Evolutionary conservation across 2,888 invertebrate genomes (phyloP).

Genomic region (Megastigmus dorsalis): DNA sequence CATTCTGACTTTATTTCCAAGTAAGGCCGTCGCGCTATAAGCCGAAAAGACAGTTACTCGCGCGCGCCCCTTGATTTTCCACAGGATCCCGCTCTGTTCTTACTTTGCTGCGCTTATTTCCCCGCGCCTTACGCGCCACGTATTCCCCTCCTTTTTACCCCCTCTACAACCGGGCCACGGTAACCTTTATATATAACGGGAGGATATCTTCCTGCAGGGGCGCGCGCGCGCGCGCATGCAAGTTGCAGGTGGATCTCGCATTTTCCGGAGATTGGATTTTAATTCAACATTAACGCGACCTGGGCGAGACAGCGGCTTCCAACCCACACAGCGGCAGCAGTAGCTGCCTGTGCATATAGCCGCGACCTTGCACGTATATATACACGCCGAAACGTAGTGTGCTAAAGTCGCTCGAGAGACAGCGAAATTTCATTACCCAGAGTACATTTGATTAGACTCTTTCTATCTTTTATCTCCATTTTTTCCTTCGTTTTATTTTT

Average conservation of each 20-base stretch:
- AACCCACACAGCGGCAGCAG: too few relatives aligned
- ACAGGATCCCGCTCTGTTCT: slow-evolving; percentile 21
- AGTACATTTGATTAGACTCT: slow-evolving; percentile 20
- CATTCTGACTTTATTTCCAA: too few relatives aligned
- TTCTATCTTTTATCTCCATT: too few relatives aligned
- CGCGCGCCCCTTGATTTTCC: slow-evolving; percentile 29
- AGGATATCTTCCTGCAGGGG: too few relatives aligned
- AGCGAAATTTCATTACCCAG: slow-evolving; percentile 34
- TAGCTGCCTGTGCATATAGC: too few relatives aligned
- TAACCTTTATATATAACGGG: too few relatives aligned
- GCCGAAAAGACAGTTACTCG: slow-evolving; percentile 7
- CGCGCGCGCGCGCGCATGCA: slow-evolving; percentile 25
- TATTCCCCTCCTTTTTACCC: background rate
- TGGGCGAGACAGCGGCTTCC: slow-evolving; percentile 8
- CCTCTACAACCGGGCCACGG: too few relatives aligned
- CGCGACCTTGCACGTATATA: too few relatives aligned
- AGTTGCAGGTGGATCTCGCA: slow-evolving; percentile 22
- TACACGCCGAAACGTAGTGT: background rate
- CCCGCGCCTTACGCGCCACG: background rate
- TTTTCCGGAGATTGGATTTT: slow-evolving; percentile 57
- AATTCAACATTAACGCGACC: slow-evolving; percentile 57
- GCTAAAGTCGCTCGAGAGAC: slow-evolving; percentile 20
- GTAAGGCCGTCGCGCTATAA: too few relatives aligned
- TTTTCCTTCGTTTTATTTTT: too few relatives aligned
- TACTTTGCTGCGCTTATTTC: slow-evolving; percentile 33